Evolutionary conservation across 2,113 vertebrate genomes (phyloP), one percentile per base, ranked within the genome.

Genomic region (Bos javanicus): DNA sequence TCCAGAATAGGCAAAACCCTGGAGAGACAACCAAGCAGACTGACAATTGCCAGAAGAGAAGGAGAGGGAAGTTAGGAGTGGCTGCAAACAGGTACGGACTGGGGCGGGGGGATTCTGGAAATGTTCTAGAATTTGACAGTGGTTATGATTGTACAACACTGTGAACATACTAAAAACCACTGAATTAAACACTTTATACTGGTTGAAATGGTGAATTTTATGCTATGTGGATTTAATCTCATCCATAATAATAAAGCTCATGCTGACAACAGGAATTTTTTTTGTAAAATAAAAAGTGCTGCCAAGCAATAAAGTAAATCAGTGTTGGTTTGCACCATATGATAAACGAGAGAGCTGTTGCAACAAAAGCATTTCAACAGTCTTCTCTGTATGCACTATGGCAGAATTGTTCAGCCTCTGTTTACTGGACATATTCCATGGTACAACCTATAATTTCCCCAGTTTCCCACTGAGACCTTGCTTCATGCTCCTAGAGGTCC

Each of bases 291-390:
- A 56, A 57, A 95, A 93, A 28, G 13, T 76, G 12, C 54, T 81
- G 43, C 46, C 23, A 95, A 93, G 80, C 13, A 94, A 96, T 78
- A 85, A 94, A 92, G 80, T 84, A 91, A 94, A 84, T 89, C 43
- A 92, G 4, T 16, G 13, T 28, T 91, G 15, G 62, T 91, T 46
- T 76, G n/a, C 5, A 54, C 56, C 43, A 54, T 43, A 46, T 87
- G 30, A 85, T 43, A 96, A 81, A 89, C 6, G 26, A 92, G 48
- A 94, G 26, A 74, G 89, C 17, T 2, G 6, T 46, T 74, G 26
- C 8, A 26, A 33, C 80, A 74, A 92, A 94, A 90, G 23, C 6
- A 46, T 86, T 76, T 71, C 60, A 64, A 54, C 23, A 33, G 28
- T 81, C 46, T 76, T 83, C 62, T 89, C 36, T 74, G 16, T 50